Conservation (phyloP, 2,797 vertebrate species). For the Capromys pilorides region DNA sequence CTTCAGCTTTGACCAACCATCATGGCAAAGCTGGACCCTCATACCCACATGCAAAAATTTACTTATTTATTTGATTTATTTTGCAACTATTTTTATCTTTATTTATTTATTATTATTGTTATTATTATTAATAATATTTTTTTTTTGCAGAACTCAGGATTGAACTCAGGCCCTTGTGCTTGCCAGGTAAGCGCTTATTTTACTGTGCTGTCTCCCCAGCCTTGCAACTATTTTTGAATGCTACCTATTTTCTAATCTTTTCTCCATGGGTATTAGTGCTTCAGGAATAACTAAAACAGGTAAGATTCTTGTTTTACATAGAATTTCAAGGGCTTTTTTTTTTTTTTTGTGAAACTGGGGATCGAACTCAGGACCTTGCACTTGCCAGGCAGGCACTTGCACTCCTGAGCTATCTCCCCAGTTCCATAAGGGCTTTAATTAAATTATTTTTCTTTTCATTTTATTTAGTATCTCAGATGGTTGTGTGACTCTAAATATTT, state of each 20-base stretch:
- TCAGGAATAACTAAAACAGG: not conserved
- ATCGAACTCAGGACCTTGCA: too few relatives aligned
- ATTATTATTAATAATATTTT: too few relatives aligned
- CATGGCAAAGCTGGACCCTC: not conserved
- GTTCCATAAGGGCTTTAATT: not conserved
- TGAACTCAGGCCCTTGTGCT: too few relatives aligned
- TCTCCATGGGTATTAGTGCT: not conserved
- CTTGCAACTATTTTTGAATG: conserved; percentile 31
- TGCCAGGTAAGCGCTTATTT: too few relatives aligned
- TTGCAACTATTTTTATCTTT: not conserved
- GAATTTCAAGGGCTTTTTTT: not conserved
- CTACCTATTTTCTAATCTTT: not conserved
- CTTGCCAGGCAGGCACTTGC: too few relatives aligned
- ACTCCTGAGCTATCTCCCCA: too few relatives aligned
- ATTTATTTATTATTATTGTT: too few relatives aligned
- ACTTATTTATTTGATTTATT: conserved; percentile 18
- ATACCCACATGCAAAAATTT: not conserved
- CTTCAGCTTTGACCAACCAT: not conserved
- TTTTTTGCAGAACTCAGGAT: too few relatives aligned
- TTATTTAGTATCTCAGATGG: not conserved
- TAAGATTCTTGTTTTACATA: not conserved
- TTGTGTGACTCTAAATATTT: not conserved
- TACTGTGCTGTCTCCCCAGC: too few relatives aligned
- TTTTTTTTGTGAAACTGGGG: too few relatives aligned
- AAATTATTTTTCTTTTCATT: not conserved